These are phyloP conservation scores for Setophaga kirtlandii DNA, from an alignment of 2,113 vertebrate genomes.

Conservation along the genomic window DNA sequence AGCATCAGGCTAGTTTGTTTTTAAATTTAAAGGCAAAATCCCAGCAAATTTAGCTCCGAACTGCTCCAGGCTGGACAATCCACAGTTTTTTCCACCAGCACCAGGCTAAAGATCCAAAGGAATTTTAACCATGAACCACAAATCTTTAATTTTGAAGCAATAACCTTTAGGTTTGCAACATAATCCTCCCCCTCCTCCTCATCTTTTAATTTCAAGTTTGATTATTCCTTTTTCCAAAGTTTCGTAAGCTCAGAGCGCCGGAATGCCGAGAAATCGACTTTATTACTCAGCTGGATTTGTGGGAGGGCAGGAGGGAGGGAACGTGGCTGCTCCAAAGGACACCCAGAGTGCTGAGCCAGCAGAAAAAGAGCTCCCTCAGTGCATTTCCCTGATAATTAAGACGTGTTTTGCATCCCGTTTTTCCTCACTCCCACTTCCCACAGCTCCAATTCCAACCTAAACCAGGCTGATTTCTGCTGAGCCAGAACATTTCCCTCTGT, in stretches of 20 bases:
- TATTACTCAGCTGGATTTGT: not conserved
- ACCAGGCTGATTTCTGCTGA: not conserved
- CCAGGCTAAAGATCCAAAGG: not conserved
- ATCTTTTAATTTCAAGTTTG: not conserved
- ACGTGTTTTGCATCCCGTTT: not conserved
- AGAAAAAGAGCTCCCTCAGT: not conserved
- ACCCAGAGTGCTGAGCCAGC: not conserved
- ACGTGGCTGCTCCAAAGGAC: not conserved
- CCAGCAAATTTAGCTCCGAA: not conserved
- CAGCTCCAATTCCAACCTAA: not conserved
- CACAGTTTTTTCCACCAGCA: not conserved
- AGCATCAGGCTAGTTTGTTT: accelerated
- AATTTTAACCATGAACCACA: not conserved
- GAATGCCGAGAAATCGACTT: not conserved
- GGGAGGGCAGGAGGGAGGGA: not conserved
- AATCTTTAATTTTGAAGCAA: not conserved
- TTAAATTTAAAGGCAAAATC: not conserved
- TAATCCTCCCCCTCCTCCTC: not conserved
- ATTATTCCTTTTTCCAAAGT: not conserved
- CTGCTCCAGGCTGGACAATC: not conserved
- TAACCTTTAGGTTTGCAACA: not conserved
- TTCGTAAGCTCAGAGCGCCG: not conserved
- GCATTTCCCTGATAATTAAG: conserved; percentile 17
- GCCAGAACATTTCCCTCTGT: not conserved
- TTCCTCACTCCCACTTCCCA: not conserved